Base-by-base conservation (phyloP, 64 coral and sea anemone genomes). In the Montipora cactus region DNA sequence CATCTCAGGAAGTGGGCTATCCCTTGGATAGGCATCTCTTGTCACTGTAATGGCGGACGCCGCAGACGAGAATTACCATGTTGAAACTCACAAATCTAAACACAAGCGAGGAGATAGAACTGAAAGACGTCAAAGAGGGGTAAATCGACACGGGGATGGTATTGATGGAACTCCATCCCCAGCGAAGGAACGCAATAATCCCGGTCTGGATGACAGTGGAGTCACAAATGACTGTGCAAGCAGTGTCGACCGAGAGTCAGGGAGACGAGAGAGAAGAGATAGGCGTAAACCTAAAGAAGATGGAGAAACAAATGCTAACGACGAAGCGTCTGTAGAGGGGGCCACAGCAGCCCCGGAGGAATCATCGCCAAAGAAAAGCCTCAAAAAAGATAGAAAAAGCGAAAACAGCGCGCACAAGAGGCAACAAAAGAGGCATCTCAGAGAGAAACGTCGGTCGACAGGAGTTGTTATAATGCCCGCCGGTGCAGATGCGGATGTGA, bases 401-500 rank as follows among this genome's bases (percentile, higher is more conserved):
- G 98, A 96, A 22, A 94, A 91, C 61, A 88, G 88, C 52, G 94
- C 80, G 10, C 81, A 90, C 13, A 99, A 99, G 62, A 74, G 98
- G 78, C 89, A 93, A 23, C 89, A 58, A 7, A 96, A 94, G 84
- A 99, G 94, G 92, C 96, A 99, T 95, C 76, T 99, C 28, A 92
- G 98, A 2, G 98, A 99, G 76, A 99, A 96, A 78, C 92, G 98
- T 16, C 89, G 98, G 47, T 99, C 98, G 14, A 99, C 98, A 4
- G 98, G 98, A 62, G 98, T 99, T 74, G 98, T 99, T 81, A 99
- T 96, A 79, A 99, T 99, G 98, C 95, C 98, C 74, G 90, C 87
- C 69, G 83, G 88, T 46, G 90, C 95, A 58, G 90, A 93, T 78
- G 83, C 79, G 45, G 94, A 95, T 92, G 93, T 98, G 61, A 94